Conservation (phyloP, 2,113 vertebrate species). For the Anolis carolinensis region DNA sequence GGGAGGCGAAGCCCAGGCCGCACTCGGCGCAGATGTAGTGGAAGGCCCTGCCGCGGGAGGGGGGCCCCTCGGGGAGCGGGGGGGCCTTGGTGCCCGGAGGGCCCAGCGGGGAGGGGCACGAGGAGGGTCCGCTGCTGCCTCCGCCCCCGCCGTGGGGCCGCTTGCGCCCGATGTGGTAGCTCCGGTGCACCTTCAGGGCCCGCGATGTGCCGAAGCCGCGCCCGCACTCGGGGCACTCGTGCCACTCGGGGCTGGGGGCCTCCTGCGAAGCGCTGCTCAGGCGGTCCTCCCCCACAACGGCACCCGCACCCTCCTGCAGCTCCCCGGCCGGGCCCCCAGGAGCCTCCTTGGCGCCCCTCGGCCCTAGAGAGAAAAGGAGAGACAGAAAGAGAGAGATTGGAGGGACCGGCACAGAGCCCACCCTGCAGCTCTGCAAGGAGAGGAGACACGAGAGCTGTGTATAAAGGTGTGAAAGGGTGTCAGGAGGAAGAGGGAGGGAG, state of each 20-base stretch:
- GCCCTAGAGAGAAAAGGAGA: background rate
- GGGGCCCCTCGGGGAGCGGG: background rate
- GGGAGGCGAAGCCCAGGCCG: conserved; percentile 33
- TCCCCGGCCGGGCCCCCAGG: background rate
- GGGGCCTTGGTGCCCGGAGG: background rate
- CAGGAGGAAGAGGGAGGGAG: no score
- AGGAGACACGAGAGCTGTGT: no score
- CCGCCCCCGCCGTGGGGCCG: conserved; percentile 24
- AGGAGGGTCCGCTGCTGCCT: background rate
- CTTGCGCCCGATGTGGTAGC: conserved; percentile 41
- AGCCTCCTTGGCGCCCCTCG: conserved; percentile 16
- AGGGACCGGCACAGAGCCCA: no score
- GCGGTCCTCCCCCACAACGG: background rate
- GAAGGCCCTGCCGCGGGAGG: conserved; percentile 14
- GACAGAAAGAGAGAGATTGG: background rate
- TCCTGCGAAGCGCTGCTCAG: conserved; percentile 4
- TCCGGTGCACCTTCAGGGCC: conserved; percentile 42
- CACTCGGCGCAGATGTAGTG: conserved; percentile 45
- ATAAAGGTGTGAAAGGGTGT: no score
- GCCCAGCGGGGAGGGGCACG: background rate
- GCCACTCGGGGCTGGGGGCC: conserved; percentile 37
- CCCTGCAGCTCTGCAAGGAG: no score
- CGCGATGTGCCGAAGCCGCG: conserved; percentile 34
- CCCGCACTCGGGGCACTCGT: conserved; percentile 29
- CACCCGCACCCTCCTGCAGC: background rate